Evolutionary conservation across 2,113 vertebrate species (phyloP).

Genomic region (Galeopterus variegatus): DNA sequence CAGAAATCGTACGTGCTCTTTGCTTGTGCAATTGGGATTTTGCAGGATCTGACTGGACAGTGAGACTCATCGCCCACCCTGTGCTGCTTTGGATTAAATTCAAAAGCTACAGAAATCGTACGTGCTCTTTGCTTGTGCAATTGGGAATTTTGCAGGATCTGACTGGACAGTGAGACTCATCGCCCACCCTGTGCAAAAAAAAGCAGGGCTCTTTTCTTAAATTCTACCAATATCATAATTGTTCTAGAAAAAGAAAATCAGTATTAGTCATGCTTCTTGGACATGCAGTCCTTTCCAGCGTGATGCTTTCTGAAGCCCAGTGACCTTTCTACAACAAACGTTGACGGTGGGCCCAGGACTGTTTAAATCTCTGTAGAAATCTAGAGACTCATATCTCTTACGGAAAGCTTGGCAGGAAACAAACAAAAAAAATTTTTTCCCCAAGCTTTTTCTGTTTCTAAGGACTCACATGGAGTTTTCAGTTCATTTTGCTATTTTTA

Average conservation of each 20-base stretch:
- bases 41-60: background rate
- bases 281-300: background rate
- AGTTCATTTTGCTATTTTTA: constrained; percentile 16
- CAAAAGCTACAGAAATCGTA: background rate
- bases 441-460: constrained; percentile 7
- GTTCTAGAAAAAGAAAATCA: background rate
- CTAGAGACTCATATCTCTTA: background rate
- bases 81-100: background rate
- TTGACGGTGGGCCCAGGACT: background rate
- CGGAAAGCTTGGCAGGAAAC: background rate
- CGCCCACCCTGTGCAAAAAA: background rate
- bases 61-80: background rate
- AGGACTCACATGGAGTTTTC: constrained; percentile 23
- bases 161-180: background rate
- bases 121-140: fast-evolving
- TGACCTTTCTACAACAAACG: background rate
- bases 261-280: background rate
- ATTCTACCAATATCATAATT: background rate
- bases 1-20: background rate
- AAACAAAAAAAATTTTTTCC: background rate
- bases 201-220: background rate
- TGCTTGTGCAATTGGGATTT: background rate
- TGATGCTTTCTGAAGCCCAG: background rate
- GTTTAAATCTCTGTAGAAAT: background rate
- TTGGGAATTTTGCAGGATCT: background rate